Conservation (phyloP, 2,797 vertebrate genomes). For the Spondyliosoma cantharus region DNA sequence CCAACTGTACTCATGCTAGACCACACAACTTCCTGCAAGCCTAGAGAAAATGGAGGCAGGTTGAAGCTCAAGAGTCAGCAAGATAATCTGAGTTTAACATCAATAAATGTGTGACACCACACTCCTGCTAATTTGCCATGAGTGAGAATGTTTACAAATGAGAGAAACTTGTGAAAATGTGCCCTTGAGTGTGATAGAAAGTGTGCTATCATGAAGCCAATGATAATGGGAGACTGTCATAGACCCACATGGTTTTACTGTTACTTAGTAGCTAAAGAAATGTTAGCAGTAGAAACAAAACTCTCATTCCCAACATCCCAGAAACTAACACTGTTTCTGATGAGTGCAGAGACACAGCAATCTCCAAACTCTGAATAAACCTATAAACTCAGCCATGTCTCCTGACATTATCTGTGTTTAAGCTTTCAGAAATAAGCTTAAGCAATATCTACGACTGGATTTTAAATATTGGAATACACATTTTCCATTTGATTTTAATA, state of each 20-base stretch:
- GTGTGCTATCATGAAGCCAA: background rate
- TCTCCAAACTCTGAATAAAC: conserved; percentile 5
- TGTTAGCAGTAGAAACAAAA: background rate
- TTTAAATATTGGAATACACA: background rate
- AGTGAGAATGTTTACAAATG: conserved; percentile 13
- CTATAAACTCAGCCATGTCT: background rate
- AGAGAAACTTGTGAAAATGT: conserved; percentile 4
- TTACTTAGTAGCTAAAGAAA: background rate
- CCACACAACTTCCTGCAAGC: conserved; percentile 46
- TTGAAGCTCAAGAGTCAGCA: background rate
- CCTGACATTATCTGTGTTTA: background rate
- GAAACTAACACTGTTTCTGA: background rate
- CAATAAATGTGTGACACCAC: conserved; percentile 15
- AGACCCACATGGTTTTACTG: background rate
- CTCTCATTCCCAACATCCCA: background rate
- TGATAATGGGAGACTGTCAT: background rate
- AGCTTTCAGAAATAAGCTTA: too few species aligned
- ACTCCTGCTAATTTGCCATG: background rate
- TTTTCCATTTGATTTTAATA: background rate
- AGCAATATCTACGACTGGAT: background rate
- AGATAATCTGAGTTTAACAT: conserved; percentile 28
- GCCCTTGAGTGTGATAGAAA: conserved; percentile 21
- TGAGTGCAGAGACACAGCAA: background rate
- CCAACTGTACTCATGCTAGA: conserved; percentile 2
- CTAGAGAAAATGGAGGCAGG: background rate